These are phyloP conservation scores for Brachystomella parvula DNA, from an alignment of 1,140 invertebrate genomes.

Conservation along the genomic window DNA sequence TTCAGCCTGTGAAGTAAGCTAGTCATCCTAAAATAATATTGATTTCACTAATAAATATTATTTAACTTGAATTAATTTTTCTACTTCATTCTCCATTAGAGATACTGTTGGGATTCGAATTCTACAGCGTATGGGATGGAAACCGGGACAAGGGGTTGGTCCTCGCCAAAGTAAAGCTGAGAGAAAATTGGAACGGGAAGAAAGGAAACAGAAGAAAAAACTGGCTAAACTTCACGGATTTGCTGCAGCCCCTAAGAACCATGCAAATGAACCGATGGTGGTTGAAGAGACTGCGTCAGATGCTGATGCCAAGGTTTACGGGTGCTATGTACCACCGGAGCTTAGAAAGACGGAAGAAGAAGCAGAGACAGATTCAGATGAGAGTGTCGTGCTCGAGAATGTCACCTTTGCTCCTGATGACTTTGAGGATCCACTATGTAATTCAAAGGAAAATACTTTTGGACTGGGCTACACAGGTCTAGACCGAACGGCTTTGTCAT, in stretches of 20 bases:
- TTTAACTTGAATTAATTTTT: constrained; percentile 11
- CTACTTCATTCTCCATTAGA: no score
- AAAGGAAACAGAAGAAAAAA: constrained; percentile 43
- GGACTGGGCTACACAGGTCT: constrained; percentile 86
- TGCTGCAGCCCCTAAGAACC: background rate
- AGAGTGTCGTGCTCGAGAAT: constrained; percentile 44
- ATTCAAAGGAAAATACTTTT: constrained; percentile 70
- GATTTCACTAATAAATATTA: background rate
- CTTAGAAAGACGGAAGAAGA: constrained; percentile 40
- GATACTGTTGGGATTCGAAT: constrained; percentile 81
- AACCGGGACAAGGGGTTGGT: constrained; percentile 82
- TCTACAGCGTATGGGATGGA: constrained; percentile 81
- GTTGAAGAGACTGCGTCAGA: background rate
- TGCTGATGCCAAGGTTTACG: constrained; percentile 51
- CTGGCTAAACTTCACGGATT: constrained; percentile 33
- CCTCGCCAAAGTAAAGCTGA: constrained; percentile 15
- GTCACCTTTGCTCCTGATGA: constrained; percentile 70
- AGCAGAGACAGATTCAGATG: constrained; percentile 39
- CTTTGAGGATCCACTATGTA: constrained; percentile 59
- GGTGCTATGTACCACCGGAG: constrained; percentile 55
- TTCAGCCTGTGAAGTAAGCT: constrained; percentile 63
- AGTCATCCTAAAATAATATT: constrained; percentile 9
- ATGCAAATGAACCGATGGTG: background rate
- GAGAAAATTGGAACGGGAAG: constrained; percentile 49
- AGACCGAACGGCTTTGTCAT: constrained; percentile 51